Evolutionary conservation across 2,797 vertebrate species (phyloP), one percentile per base, ranked within the genome.

Genomic region (Ctenopoma kingsleyae): DNA sequence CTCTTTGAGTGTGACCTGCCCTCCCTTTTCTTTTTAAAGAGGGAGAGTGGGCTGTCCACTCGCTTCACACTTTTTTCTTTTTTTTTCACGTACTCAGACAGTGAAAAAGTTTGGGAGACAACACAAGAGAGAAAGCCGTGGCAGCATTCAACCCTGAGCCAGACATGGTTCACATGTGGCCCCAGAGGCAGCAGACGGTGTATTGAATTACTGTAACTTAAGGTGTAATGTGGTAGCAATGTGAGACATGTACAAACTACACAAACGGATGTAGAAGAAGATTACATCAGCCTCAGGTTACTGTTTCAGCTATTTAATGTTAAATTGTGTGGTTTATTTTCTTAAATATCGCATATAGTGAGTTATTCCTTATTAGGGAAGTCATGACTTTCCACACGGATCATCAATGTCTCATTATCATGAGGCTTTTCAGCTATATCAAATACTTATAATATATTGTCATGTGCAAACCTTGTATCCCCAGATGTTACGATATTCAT

Each of bases 151-250:
- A 70, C 46, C 64, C 64, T 53, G 53, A 82, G 72, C 78, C 86
- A 87, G 86, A 81, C 81, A 66, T 63, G 77, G 81, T 57, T 86
- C 83, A 84, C 76, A 88, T 87, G 80, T 82, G 80, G 74, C 83
- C 83, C 85, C 82, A 78, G 71, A 83, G 91, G 88, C 85, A 76
- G 61, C 87, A 89, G 86, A 84, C 80, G 57, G 76, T 51, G 77
- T 74, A 85, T 92, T 83, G 83, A 83, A 74, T 91, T 91, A 87
- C 90, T 85, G 86, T 87, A 91, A 89, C 81, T 82, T 58, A 81
- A 88, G 81, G 81, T 91, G 88, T 87, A 84, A 82, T 71, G 81
- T 81, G 76, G 83, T 76, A 83, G 87, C 83, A 82, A 52, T 62
- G 64, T 64, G 74, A 67, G 64, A 67, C 63, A 41, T 74, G 67